Evolutionary conservation across 2,797 vertebrate genomes (phyloP).

Genomic region (Okamejei kenojei): DNA sequence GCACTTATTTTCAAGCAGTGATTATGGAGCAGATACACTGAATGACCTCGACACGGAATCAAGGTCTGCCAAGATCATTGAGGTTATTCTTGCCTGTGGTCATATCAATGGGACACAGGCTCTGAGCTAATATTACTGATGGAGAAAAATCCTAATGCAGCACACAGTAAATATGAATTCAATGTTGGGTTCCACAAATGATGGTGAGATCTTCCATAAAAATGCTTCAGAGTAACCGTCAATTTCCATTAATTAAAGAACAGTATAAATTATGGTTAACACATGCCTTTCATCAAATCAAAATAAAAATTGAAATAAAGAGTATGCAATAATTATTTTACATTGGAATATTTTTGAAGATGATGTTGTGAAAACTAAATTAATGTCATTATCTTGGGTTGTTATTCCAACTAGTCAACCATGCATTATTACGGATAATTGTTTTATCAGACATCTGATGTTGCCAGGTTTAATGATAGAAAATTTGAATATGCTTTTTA

Average conservation of each 20-base stretch:
- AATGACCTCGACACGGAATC: not conserved
- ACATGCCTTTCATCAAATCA: not conserved
- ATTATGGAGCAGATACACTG: not conserved
- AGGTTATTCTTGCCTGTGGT: not conserved
- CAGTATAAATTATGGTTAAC: not conserved
- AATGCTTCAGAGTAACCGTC: not conserved
- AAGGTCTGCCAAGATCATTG: not conserved
- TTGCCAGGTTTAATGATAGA: not conserved
- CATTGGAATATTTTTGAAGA: not conserved
- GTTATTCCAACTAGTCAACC: not conserved
- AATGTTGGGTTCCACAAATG: not conserved
- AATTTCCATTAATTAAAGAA: not conserved
- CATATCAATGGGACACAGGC: not conserved
- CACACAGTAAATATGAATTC: not conserved
- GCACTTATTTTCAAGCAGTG: not conserved
- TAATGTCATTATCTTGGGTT: not conserved
- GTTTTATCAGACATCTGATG: not conserved
- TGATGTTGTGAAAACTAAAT: not conserved
- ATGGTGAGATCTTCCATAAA: not conserved
- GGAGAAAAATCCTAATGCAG: not conserved
- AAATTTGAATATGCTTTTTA: not conserved
- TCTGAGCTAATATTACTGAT: not conserved
- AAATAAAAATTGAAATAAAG: constrained; percentile 15
- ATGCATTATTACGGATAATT: not conserved
- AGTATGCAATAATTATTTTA: not conserved